These are phyloP conservation scores for Paralvinella palmiformis DNA, from an alignment of 1,140 invertebrate genomes.

Conservation along the genomic window DNA sequence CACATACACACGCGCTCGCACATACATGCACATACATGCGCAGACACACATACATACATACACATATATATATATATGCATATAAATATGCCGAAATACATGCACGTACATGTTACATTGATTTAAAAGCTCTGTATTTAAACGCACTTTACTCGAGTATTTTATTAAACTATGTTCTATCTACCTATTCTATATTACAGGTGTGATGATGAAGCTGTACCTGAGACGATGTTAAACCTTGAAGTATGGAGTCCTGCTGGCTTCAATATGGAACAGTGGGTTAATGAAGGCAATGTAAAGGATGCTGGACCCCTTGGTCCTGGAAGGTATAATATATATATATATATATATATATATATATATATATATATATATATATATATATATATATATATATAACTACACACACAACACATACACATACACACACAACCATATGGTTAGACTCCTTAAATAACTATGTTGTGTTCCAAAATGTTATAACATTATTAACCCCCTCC, in stretches of 20 bases:
- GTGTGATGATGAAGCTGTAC: conserved; percentile 36
- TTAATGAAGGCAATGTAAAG: conserved; percentile 50
- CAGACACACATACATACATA: neutral
- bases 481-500: too few species aligned
- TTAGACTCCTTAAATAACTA: too few species aligned
- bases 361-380: conserved; percentile 11
- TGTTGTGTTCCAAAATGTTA: too few species aligned
- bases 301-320: conserved; percentile 59
- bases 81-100: neutral
- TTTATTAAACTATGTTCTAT: conserved; percentile 3
- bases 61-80: neutral
- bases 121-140: neutral
- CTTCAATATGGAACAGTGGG: conserved; percentile 51
- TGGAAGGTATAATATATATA: conserved; percentile 48
- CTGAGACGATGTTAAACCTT: conserved; percentile 64
- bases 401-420: neutral
- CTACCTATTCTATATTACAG: conserved; percentile 34
- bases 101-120: neutral
- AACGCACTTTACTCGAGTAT: neutral
- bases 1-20: neutral
- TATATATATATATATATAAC: conserved; percentile 8
- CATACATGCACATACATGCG: neutral
- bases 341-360: conserved; percentile 10
- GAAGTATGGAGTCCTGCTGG: conserved; percentile 64
- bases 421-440: neutral